Base-by-base conservation (phyloP, 2,888 invertebrate genomes). In the Aleiodes testaceus region DNA sequence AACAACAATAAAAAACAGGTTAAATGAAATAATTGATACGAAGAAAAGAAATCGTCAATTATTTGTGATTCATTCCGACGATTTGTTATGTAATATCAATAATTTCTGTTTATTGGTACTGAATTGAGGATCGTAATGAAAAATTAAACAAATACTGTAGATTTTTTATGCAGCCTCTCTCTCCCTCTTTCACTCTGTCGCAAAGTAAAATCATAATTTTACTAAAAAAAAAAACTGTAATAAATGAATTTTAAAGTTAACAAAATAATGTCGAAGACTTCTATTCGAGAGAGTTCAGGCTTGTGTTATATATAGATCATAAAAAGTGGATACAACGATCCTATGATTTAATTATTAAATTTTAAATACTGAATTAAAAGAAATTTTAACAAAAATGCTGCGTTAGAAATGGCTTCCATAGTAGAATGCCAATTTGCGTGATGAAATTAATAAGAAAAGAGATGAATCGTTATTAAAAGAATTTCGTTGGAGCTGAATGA, bases 141-240 rank as follows among this genome's bases (percentile, higher is more conserved):
- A 16, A 26, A 49, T 50, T 63, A 44, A 63, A 63, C 50, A 50
- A 9, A 50, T 66, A 65, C 50, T 65, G 66, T 68, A 73, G 69
- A 70, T 72, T 74, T 76, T 68, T 66, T 71, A 73, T 74, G 66
- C 69, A 68, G 66, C 67, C 47, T 69, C 71, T 72, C 70, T 69
- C 44, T 70, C 66, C 68, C 47, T 52, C 22, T 42, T 63, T 45
- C 50, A 36, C 36, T 36, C 36, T 36, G 36, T 36, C 36, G 36
- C 36, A 36, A 36, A 9, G 36, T 36, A 7, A 36, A 36, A 11
- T 26, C 3, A 36, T 36, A 36, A 36, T 26, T 26, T 26, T 26
- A 26, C 36, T 36, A 36, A 36, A 26, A 69, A 52, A 42, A 47
- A 72, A 69, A 14, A 49, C 12, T 45, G 36, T 20, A 9, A 30